Evolutionary conservation across 2,797 vertebrate genomes (phyloP).

Genomic region (Pipistrellus kuhlii): DNA sequence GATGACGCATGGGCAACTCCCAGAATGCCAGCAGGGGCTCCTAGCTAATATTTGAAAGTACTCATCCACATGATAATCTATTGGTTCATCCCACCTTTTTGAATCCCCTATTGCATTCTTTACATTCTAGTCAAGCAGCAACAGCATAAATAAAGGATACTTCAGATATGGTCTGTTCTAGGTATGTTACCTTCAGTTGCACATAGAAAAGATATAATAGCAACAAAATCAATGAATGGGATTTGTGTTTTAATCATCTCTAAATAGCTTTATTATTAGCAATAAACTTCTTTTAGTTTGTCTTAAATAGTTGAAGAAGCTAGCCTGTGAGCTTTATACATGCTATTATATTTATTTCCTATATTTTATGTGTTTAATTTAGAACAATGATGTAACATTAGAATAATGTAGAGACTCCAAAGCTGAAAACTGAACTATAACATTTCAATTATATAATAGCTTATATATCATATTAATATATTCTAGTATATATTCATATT

Average conservation of each 20-base stretch:
- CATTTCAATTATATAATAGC: background rate
- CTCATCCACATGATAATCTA: background rate
- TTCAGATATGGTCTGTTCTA: background rate
- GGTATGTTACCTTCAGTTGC: background rate
- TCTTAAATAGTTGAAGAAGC: background rate
- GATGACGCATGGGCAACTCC: background rate
- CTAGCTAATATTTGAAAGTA: background rate
- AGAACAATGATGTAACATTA: background rate
- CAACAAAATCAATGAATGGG: background rate
- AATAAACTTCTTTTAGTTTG: background rate
- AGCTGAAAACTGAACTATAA: background rate
- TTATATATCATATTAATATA: background rate
- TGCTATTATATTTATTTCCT: conserved; percentile 11
- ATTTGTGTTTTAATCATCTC: background rate
- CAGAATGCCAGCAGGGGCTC: background rate
- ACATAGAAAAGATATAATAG: conserved; percentile 5
- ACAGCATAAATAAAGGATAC: background rate
- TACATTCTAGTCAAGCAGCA: background rate
- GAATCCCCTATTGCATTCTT: background rate
- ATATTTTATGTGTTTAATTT: background rate
- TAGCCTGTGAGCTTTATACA: background rate
- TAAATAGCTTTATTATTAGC: background rate
- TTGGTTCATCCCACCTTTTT: background rate
- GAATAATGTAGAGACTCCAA: background rate
- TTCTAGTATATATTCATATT: background rate